Evolutionary conservation across 2,113 vertebrate species (phyloP).

Genomic region (Camarhynchus parvulus): DNA sequence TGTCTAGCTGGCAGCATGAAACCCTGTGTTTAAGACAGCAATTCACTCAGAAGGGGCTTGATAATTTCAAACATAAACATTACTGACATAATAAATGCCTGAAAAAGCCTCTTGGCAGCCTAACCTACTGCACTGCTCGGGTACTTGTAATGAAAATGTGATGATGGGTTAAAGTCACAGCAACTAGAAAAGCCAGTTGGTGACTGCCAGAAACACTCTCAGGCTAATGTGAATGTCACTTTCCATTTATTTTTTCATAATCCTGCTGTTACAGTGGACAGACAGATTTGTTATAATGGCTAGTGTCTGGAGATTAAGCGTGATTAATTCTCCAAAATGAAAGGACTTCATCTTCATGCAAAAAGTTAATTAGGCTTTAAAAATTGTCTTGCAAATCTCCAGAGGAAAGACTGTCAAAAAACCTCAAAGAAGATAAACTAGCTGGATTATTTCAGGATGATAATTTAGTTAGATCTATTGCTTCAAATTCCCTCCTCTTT

Average conservation of each 20-base stretch:
- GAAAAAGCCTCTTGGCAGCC: slow-evolving; percentile 13
- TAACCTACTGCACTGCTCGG: background rate
- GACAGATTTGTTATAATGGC: slow-evolving; percentile 31
- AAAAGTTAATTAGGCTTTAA: slow-evolving; percentile 21
- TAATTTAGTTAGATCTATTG: background rate
- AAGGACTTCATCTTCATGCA: slow-evolving; percentile 19
- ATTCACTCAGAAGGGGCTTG: background rate
- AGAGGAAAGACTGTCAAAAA: background rate
- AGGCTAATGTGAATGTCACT: slow-evolving; percentile 36
- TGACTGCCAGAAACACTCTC: slow-evolving; percentile 42
- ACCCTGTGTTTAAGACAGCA: background rate
- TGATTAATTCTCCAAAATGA: slow-evolving; percentile 45
- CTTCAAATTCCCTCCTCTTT: background rate
- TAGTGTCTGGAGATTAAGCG: slow-evolving; percentile 50
- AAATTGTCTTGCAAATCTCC: slow-evolving; percentile 12
- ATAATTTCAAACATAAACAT: slow-evolving; percentile 43
- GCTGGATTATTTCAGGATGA: background rate
- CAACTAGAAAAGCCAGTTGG: slow-evolving; percentile 37
- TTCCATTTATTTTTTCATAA: slow-evolving; percentile 64
- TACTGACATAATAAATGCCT: slow-evolving; percentile 40
- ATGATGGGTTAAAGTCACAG: slow-evolving; percentile 18
- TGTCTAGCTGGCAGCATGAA: background rate
- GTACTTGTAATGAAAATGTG: slow-evolving; percentile 56
- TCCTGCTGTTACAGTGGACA: slow-evolving; percentile 51
- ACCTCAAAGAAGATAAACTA: background rate